Base-by-base conservation (phyloP, 1,140 invertebrate genomes). In the Periplaneta americana region DNA sequence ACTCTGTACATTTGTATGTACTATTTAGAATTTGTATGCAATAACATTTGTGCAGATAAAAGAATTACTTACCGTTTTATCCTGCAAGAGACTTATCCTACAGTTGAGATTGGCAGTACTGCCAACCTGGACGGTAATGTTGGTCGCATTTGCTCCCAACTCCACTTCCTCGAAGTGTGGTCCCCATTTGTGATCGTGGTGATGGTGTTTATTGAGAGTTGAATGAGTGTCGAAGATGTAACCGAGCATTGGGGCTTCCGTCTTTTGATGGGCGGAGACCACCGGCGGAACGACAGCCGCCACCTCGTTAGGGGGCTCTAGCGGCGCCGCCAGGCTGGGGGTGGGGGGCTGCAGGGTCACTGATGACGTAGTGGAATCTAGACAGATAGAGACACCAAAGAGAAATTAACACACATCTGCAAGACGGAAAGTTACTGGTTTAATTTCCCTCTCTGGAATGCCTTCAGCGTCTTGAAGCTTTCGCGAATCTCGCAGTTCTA, bases 51-150 rank as follows among this genome's bases (percentile, higher is more conserved):
- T n/a, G n/a, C n/a, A n/a, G n/a, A n/a, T n/a, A n/a, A n/a, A n/a
- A n/a, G n/a, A n/a, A n/a, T 15, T 22, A 89, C 94, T 93, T 87
- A 96, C 95, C 87, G 94, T 96, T 91, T 96, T 96, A 89, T 96
- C 95, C 86, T 95, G 94, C 31, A 97, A 90, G 81, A 96, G 88
- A 83, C 94, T 95, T 85, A 96, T 95, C 85, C 93, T 92, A 87
- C 95, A 97, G 88, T 96, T 94, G 82, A 96, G 90, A 85, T 93
- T 93, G 74, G 94, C 94, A 74, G 93, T 95, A 79, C 93, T 94
- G 13, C 95, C 95, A 76, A 95, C 91, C 83, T 95, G 93, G n/a
- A 95, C 94, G 1, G 95, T 96, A 80, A 96, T 92, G 86, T 95
- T 95, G 76, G 92, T 92, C 15, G 91, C 87, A 84, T 94, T 91